Evolutionary conservation across 2,113 vertebrate species (phyloP).

Genomic region (Vombatus ursinus): DNA sequence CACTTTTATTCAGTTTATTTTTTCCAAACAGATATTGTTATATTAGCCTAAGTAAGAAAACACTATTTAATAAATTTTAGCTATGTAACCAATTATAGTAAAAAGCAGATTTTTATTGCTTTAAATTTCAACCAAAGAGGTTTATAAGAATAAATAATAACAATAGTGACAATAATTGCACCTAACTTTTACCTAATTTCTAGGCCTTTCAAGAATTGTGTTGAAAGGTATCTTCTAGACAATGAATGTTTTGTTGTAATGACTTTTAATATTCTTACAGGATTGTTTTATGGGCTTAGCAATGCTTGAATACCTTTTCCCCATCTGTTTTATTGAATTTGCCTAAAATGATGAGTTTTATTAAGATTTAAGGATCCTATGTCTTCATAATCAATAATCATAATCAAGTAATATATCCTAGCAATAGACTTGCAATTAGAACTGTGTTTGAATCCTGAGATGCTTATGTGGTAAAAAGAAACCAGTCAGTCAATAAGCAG

Average conservation of each 20-base stretch:
- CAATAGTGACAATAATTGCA: background rate
- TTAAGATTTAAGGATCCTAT: background rate
- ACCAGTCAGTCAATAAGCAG: background rate
- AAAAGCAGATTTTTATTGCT: background rate
- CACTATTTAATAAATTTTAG: background rate
- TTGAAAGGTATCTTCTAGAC: background rate
- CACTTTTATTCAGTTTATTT: background rate
- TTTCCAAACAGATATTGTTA: constrained; percentile 33
- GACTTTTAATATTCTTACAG: background rate
- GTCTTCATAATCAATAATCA: background rate
- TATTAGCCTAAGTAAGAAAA: background rate
- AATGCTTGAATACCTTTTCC: background rate
- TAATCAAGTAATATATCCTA: background rate
- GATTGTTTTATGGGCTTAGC: background rate
- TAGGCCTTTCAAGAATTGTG: background rate
- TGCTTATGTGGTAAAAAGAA: background rate
- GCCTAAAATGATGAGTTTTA: background rate
- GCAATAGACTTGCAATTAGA: background rate
- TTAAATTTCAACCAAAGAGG: background rate
- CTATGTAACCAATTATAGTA: background rate
- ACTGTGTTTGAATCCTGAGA: background rate
- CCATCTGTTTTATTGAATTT: background rate
- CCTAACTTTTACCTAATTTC: background rate
- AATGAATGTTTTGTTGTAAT: background rate
- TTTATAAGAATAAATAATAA: background rate